phyloP scores from a whole-genome alignment of 2,888 invertebrate species.

The Petrolisthes manimaculis region DNA sequence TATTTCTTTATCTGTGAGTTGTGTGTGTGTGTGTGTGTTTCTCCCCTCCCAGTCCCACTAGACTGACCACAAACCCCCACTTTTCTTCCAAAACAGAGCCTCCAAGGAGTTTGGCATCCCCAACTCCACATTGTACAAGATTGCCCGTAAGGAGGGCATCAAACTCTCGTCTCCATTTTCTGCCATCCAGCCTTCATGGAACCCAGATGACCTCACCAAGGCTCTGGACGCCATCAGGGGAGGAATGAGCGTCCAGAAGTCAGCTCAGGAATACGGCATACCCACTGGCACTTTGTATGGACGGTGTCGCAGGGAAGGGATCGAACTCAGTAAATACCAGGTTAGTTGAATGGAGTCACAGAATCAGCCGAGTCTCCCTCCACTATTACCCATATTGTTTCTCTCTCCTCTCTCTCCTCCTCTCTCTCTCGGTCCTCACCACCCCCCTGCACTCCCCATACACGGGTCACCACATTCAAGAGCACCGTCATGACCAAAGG shows the following conservation, averaged over 20 bases:
- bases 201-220: conserved; percentile 72
- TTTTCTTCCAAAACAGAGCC: conserved; percentile 75
- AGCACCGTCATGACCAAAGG: too few relatives aligned
- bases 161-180: conserved; percentile 90
- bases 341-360: conserved; percentile 40
- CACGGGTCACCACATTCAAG: too few relatives aligned
- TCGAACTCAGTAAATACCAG: conserved; percentile 80
- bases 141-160: conserved; percentile 89
- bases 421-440: too few relatives aligned
- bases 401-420: too few relatives aligned
- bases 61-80: background rate
- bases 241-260: conserved; percentile 81
- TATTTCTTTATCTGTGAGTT: too few relatives aligned
- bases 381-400: too few relatives aligned
- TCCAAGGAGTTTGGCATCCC: conserved; percentile 88
- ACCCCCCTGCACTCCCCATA: too few relatives aligned
- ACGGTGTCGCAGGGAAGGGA: conserved; percentile 89
- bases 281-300: conserved; percentile 91
- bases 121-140: conserved; percentile 91
- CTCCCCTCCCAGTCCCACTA: background rate
- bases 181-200: conserved; percentile 90
- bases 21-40: conserved; percentile 14
- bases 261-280: conserved; percentile 87
- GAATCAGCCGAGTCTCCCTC: background rate
- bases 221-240: conserved; percentile 76